Evolutionary conservation across 1,140 invertebrate genomes (phyloP).

Genomic region (Drosophila ironensis): DNA sequence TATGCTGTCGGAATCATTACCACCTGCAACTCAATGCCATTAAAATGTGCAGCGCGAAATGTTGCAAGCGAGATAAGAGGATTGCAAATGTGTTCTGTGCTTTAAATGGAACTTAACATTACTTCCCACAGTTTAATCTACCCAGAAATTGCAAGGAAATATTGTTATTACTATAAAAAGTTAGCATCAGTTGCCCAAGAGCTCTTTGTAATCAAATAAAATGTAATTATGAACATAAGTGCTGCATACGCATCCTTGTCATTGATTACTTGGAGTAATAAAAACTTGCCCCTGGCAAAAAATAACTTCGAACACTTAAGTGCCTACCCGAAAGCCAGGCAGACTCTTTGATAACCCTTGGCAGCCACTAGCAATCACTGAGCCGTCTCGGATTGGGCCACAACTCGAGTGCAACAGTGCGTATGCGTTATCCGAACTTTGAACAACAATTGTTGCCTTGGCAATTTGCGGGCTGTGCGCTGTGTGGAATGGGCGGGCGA

Average conservation of each 20-base stretch:
- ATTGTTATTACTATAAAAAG: no score
- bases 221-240: background rate
- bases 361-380: constrained; percentile 28
- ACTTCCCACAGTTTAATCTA: no score
- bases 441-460: constrained; percentile 46
- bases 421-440: constrained; percentile 46
- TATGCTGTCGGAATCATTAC: constrained; percentile 2
- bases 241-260: background rate
- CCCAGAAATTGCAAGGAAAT: no score
- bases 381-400: background rate
- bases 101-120: no score
- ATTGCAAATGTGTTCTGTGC: no score
- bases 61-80: no score
- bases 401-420: constrained; percentile 36
- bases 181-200: no score
- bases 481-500: constrained; percentile 19
- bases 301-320: constrained; percentile 4
- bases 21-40: no score
- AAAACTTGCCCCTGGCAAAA: background rate
- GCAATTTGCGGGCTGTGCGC: constrained; percentile 42
- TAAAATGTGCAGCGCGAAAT: no score
- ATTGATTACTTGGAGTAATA: background rate
- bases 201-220: background rate
- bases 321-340: background rate
- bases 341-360: constrained; percentile 18